phyloP scores from a whole-genome alignment of 2,888 invertebrate genomes.

The Pherbina coryleti region DNA sequence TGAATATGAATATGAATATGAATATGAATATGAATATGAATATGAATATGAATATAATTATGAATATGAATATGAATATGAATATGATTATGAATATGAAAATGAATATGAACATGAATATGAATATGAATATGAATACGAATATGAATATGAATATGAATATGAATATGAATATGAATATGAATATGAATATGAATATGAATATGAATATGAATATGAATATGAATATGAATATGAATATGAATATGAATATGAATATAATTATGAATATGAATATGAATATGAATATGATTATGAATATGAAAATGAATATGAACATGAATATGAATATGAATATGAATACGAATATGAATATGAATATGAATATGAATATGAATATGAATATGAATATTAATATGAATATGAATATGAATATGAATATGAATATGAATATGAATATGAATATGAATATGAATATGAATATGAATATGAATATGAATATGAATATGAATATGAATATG shows the following conservation, averaged over 20 bases:
- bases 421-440: too few species aligned
- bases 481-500: too few species aligned
- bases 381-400: too few species aligned
- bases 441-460: too few species aligned
- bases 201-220: not conserved
- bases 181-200: constrained; percentile 1
- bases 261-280: not conserved
- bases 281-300: not conserved
- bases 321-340: not conserved
- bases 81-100: not conserved
- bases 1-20: too few species aligned
- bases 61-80: constrained; percentile 1
- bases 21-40: not conserved
- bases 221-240: constrained; percentile 1
- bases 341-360: not conserved
- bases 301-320: not conserved
- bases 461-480: too few species aligned
- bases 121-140: not conserved
- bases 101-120: not conserved
- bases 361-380: constrained; percentile 3
- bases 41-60: not conserved
- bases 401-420: too few species aligned
- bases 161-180: constrained; percentile 1
- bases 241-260: constrained; percentile 1
- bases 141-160: not conserved